A percentile compares a stretch with the other conserved stretches of the same genome.
phyloP scores from a whole-genome alignment of 2,113 vertebrate genomes.

The Amblyornis subalaris region DNA sequence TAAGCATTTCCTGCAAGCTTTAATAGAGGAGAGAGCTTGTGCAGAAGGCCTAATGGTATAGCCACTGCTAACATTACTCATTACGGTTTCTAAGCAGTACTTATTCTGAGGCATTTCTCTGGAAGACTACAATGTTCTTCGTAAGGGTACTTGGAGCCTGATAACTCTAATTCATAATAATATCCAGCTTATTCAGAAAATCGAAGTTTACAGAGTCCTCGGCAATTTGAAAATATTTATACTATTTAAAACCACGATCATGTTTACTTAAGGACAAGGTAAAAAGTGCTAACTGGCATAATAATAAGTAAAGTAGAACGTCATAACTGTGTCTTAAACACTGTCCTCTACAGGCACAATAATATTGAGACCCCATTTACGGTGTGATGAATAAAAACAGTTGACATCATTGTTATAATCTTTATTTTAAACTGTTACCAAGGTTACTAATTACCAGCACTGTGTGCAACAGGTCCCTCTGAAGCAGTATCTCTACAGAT shows the following conservation, averaged over 20 bases:
- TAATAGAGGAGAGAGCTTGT: conserved; percentile 30
- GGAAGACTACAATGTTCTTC: conserved; percentile 28
- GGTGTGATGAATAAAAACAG: conserved; percentile 76
- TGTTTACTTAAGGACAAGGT: conserved; percentile 30
- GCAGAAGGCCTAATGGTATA: conserved; percentile 45
- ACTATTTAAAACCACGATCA: background rate
- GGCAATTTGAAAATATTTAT: conserved; percentile 38
- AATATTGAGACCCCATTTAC: conserved; percentile 44
- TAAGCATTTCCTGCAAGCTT: conserved; percentile 21
- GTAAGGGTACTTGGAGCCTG: conserved; percentile 17
- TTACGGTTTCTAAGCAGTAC: conserved; percentile 55
- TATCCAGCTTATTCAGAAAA: conserved; percentile 43
- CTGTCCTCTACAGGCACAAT: conserved; percentile 25
- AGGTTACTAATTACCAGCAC: conserved; percentile 95
- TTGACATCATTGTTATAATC: conserved; percentile 84
- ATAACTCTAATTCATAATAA: conserved; percentile 40
- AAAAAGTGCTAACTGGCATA: background rate
- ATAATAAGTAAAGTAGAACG: background rate
- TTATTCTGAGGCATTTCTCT: conserved; percentile 47
- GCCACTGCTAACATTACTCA: conserved; percentile 39
- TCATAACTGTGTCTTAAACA: conserved; percentile 18
- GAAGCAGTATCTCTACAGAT: conserved; percentile 84
- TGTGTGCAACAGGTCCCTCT: conserved; percentile 89
- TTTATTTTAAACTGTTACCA: conserved; percentile 94
- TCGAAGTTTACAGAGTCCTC: conserved; percentile 47